These are phyloP conservation scores for Oceanites oceanicus DNA, from an alignment of 2,113 vertebrate species.

Conservation along the genomic window DNA sequence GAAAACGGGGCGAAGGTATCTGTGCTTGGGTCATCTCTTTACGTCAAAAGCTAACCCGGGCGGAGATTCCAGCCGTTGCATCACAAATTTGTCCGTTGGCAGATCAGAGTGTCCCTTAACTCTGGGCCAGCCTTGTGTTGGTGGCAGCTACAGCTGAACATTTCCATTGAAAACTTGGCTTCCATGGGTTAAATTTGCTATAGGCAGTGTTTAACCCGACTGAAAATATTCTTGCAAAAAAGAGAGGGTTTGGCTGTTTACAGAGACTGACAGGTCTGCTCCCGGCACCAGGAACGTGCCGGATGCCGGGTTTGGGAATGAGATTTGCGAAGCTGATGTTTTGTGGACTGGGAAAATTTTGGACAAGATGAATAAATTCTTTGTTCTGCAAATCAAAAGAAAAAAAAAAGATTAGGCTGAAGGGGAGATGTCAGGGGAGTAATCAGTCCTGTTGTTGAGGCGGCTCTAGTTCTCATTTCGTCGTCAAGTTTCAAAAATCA, in stretches of 20 bases:
- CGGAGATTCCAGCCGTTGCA: fast-evolving
- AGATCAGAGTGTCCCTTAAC: neutral
- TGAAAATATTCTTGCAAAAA: neutral
- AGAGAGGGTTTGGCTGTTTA: neutral
- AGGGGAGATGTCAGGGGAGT: neutral
- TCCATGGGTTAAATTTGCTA: neutral
- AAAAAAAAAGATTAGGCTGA: neutral
- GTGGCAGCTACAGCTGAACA: neutral
- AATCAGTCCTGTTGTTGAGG: neutral
- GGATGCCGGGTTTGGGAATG: neutral
- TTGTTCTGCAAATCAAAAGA: neutral
- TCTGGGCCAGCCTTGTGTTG: neutral
- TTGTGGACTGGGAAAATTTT: neutral
- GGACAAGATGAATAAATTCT: neutral
- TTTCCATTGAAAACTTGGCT: neutral
- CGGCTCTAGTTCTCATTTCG: neutral
- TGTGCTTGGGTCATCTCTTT: neutral
- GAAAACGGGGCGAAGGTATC: fast-evolving
- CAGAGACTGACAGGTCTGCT: neutral
- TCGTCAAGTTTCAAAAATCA: neutral
- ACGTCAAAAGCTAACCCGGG: neutral
- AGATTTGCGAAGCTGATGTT: neutral
- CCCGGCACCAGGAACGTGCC: neutral
- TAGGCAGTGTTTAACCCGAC: neutral
- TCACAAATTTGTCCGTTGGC: neutral